Conservation (phyloP, 2,113 vertebrate genomes). For the Apteryx mantelli region DNA sequence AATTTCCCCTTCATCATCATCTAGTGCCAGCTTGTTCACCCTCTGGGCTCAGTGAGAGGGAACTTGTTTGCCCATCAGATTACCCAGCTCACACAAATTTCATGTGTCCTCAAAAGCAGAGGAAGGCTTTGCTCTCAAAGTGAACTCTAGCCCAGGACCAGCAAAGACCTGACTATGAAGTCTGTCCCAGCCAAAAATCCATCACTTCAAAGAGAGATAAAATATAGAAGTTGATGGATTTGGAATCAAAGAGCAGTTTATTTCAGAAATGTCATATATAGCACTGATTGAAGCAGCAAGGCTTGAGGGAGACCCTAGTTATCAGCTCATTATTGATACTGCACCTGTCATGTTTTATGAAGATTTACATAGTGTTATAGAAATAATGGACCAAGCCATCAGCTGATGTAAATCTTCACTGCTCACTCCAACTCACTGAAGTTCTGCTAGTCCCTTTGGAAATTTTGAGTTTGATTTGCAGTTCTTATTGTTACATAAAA, state of each 20-base stretch:
- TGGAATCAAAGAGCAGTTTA: not conserved
- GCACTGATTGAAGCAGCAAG: not conserved
- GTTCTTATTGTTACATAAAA: not conserved
- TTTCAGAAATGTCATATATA: not conserved
- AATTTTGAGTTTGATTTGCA: not conserved
- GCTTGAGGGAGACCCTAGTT: not conserved
- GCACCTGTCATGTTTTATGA: conserved; percentile 4
- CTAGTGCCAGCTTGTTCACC: not conserved
- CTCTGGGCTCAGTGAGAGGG: not conserved
- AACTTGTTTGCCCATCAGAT: conserved; percentile 12
- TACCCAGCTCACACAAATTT: not conserved
- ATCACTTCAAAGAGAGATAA: conserved; percentile 16
- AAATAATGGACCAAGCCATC: not conserved
- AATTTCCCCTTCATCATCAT: conserved; percentile 16
- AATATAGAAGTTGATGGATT: conserved; percentile 33
- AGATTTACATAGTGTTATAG: not conserved
- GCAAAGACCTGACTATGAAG: not conserved
- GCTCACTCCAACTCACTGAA: not conserved
- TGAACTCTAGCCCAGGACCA: not conserved
- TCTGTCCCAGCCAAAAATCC: not conserved
- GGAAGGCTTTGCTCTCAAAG: not conserved
- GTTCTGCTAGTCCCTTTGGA: not conserved
- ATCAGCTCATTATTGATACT: not conserved
- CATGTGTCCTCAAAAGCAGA: rapidly evolving
- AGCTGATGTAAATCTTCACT: conserved; percentile 9